Evolutionary conservation across 2,888 invertebrate genomes (phyloP).

Genomic region (Epirrhoe tristata): DNA sequence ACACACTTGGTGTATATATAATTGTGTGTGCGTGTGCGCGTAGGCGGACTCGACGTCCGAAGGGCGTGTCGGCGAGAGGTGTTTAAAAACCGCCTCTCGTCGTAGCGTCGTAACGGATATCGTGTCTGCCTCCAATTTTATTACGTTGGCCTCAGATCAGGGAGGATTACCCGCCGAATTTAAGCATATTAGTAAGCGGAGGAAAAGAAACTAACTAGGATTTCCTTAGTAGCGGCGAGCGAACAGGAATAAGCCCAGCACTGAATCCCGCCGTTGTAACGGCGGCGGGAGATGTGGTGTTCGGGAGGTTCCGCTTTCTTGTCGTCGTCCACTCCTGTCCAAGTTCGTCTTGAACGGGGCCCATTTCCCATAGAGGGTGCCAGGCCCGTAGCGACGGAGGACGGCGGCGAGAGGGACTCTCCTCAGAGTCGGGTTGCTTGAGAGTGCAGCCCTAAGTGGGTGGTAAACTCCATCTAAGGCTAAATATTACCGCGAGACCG

Average conservation of each 20-base stretch:
- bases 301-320: conserved; percentile 85
- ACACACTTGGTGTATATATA: too few species aligned
- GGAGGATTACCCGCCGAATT: conserved; percentile 23
- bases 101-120: not conserved
- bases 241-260: conserved; percentile 54
- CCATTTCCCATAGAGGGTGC: conserved; percentile 84
- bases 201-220: conserved; percentile 65
- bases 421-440: conserved; percentile 84
- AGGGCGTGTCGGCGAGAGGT: too few species aligned
- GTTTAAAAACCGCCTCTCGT: too few species aligned
- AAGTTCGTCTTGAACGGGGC: conserved; percentile 84
- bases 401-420: conserved; percentile 60
- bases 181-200: conserved; percentile 67
- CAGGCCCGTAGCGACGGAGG: conserved; percentile 78
- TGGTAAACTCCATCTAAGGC: conserved; percentile 86
- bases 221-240: conserved; percentile 56
- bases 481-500: conserved; percentile 87
- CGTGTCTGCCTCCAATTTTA: conserved; percentile 17
- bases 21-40: too few species aligned
- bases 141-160: conserved; percentile 72
- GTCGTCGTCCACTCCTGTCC: conserved; percentile 81
- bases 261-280: not conserved
- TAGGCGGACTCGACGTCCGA: too few species aligned
- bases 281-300: not conserved
- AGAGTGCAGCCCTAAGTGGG: conserved; percentile 86